Base-by-base conservation (phyloP, 1,140 invertebrate species). In the Mercenaria mercenaria region DNA sequence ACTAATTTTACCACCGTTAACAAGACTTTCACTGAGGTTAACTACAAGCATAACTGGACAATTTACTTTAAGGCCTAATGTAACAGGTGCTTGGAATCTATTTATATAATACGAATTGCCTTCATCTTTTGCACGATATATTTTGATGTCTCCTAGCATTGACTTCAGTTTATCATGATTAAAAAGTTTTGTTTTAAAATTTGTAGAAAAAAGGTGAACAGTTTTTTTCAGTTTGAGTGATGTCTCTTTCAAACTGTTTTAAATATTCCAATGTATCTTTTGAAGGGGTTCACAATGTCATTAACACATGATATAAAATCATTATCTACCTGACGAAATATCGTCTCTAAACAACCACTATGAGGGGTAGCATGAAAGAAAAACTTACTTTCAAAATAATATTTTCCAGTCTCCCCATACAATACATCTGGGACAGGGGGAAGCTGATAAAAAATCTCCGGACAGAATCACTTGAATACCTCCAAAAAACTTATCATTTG, bases 381-480 rank as follows among this genome's bases (percentile, higher is more conserved):
- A 10, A 47, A 10, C 8, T 47, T 47, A 4, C 11, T 15, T 11
- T 6, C 8, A 43, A 74, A 74, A 74, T 32, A 74, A 47, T 47
- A 56, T 29, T 41, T n/a, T 23, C 74, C 74, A 15, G 8, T 77
- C 18, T 77, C 74, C 2, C 74, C 37, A 47, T 77, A 43, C 26
- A 77, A 26, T 29, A 43, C 13, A 77, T 77, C 74, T 47, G 37
- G 37, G 8, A 77, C 43, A 43, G 74, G 74, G 10, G 74, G 74
- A 13, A 77, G 74, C 23, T 56, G 52, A 56, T 23, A 15, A 56
- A n/a, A 11, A 56, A 56, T 56, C 52, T 11, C 52, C 52, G 20
- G 52, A 56, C 23, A 15, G 52, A 56, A 56, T 56, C 3, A 56
- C 23, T 56, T 56, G 52, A 56, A 56, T 56, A 4, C 52, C 52